Percentiles rank a stretch among this genome's conserved stretches.
phyloP scores from a whole-genome alignment of 2,113 vertebrate species.

The Salvelinus namaycush region DNA sequence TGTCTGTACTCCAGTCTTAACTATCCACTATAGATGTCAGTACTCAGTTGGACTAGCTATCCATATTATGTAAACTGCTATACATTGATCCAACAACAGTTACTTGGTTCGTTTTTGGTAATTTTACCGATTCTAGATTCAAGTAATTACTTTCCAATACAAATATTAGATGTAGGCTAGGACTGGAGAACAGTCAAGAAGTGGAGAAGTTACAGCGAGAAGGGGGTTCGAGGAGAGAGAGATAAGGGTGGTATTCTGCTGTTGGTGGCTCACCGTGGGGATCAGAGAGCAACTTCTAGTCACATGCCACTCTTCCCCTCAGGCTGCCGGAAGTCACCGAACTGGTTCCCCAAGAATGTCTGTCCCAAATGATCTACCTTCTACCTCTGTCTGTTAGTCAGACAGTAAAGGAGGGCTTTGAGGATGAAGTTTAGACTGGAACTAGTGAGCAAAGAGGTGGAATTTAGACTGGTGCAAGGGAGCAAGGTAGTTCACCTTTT shows the following conservation, averaged over 20 bases:
- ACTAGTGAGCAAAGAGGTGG: not conserved
- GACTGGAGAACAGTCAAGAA: too few species aligned
- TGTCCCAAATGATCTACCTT: not conserved
- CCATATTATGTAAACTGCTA: too few species aligned
- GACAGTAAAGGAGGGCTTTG: not conserved
- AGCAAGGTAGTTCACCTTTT: not conserved
- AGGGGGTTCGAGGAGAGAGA: not conserved
- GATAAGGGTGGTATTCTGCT: not conserved
- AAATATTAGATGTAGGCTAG: too few species aligned
- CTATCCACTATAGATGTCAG: too few species aligned
- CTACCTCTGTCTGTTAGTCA: not conserved
- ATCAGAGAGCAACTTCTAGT: not conserved
- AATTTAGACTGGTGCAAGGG: not conserved
- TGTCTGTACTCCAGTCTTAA: too few species aligned
- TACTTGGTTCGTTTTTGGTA: too few species aligned
- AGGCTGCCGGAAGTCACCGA: not conserved
- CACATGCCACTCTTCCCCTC: not conserved
- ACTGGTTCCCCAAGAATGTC: not conserved
- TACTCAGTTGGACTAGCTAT: too few species aligned
- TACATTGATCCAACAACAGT: too few species aligned
- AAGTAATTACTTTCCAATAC: too few species aligned
- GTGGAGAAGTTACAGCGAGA: not conserved
- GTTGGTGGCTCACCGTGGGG: not conserved
- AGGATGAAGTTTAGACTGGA: conserved; percentile 7
- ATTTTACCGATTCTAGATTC: too few species aligned